These are phyloP conservation scores for Bos javanicus DNA, from an alignment of 2,113 vertebrate genomes.

Conservation along the genomic window DNA sequence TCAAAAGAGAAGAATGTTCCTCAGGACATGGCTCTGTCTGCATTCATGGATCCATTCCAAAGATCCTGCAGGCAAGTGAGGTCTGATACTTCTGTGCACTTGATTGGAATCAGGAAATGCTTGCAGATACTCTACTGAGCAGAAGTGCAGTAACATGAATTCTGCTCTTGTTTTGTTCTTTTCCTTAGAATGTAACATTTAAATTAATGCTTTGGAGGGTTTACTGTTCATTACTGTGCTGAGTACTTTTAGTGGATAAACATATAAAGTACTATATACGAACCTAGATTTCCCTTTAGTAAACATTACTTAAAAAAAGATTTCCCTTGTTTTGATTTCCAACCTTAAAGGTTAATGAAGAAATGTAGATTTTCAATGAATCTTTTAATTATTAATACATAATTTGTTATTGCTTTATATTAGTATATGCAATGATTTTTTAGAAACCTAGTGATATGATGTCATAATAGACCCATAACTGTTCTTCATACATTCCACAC, in stretches of 20 bases:
- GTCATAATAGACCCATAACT: background rate
- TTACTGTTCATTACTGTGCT: background rate
- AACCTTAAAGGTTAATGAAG: background rate
- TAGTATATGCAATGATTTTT: background rate
- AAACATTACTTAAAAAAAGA: background rate
- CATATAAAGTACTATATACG: background rate
- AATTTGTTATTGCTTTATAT: background rate
- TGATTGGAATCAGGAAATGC: conserved; percentile 28
- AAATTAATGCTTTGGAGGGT: background rate
- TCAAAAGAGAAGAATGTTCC: background rate
- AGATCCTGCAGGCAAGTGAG: background rate
- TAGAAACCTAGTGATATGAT: background rate
- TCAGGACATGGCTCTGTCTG: background rate
- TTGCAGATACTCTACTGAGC: background rate
- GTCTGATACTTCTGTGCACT: background rate
- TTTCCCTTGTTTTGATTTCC: background rate
- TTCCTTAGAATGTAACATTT: background rate
- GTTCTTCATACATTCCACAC: background rate
- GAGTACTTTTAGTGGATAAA: background rate
- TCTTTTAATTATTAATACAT: background rate
- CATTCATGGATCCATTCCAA: conserved; percentile 27
- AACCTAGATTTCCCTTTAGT: background rate
- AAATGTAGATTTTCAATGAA: background rate
- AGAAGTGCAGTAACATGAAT: background rate
- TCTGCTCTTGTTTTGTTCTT: background rate